Conservation (phyloP, 30 jellyfish, hydroid and myxozoan genomes). For the Hydra vulgaris region DNA sequence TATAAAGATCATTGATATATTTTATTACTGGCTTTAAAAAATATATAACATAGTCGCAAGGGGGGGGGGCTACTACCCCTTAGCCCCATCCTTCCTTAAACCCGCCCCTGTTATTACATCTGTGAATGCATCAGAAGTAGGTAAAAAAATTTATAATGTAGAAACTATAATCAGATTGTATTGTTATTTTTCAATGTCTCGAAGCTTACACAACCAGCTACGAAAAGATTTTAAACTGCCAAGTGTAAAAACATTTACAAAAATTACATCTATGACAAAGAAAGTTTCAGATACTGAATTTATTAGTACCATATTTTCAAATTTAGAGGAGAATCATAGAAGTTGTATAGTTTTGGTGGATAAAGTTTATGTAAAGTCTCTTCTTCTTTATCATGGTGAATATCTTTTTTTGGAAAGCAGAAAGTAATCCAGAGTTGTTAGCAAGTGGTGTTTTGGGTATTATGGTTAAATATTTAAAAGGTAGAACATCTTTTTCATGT, state of each 20-base stretch:
- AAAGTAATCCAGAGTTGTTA: too few species aligned
- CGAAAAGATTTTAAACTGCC: background rate
- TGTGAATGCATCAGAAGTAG: background rate
- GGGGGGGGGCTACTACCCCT: too few species aligned
- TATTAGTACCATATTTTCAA: background rate
- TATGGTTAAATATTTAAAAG: too few species aligned
- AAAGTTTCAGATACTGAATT: background rate
- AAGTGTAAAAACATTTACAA: slow-evolving; percentile 1
- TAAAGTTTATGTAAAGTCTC: background rate
- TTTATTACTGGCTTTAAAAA: too few species aligned
- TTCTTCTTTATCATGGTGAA: background rate
- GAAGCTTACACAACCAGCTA: background rate
- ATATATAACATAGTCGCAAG: too few species aligned
- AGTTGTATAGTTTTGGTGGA: background rate
- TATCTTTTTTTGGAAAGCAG: too few species aligned
- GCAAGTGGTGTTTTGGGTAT: too few species aligned
- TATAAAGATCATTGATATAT: too few species aligned
- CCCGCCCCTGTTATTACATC: too few species aligned
- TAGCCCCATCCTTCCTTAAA: too few species aligned
- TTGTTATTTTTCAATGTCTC: background rate
- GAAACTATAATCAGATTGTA: background rate
- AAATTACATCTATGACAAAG: background rate
- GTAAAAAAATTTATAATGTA: background rate
- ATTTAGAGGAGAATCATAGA: background rate
- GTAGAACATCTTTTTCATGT: too few species aligned